These are phyloP conservation scores for Ctenicera cuprea DNA, from an alignment of 2,888 invertebrate genomes.

Conservation along the genomic window DNA sequence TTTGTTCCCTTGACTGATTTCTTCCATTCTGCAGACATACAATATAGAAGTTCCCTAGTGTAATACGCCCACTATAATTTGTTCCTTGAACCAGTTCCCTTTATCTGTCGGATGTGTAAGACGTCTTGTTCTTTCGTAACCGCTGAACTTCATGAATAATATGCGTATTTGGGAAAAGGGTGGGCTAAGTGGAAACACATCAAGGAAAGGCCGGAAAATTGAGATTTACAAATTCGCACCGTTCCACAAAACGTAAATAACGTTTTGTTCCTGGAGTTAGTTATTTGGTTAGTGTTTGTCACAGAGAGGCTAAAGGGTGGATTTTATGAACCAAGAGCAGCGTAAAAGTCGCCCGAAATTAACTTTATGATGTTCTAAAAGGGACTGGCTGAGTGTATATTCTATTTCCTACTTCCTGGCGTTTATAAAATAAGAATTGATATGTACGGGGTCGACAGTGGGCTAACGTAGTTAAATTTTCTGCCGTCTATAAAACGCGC, in stretches of 20 bases:
- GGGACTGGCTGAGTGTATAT: not conserved
- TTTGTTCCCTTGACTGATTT: not conserved
- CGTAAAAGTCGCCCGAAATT: constrained; percentile 20
- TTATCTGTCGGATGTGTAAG: not conserved
- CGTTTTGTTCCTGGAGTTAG: not conserved
- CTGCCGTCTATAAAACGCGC: not conserved
- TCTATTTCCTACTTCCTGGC: constrained; percentile 1
- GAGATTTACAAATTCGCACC: constrained; percentile 29
- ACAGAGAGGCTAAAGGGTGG: constrained; percentile 15
- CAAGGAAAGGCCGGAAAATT: constrained; percentile 20
- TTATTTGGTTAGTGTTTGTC: constrained; percentile 32
- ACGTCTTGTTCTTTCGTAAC: constrained; percentile 19
- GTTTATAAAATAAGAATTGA: constrained; percentile 23
- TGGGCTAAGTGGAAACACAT: constrained; percentile 25
- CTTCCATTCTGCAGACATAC: not conserved
- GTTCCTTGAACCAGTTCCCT: not conserved
- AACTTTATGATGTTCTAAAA: constrained; percentile 26
- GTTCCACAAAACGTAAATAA: constrained; percentile 27
- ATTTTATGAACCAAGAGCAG: constrained; percentile 17
- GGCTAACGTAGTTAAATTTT: constrained; percentile 1
- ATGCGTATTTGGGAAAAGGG: constrained; percentile 14
- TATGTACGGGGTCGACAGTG: not conserved
- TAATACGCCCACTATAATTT: not conserved
- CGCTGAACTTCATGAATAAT: constrained; percentile 21
- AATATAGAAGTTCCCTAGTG: not conserved